These are phyloP conservation scores for Reinhardtius hippoglossoides DNA, from an alignment of 2,113 vertebrate genomes.

Conservation along the genomic window DNA sequence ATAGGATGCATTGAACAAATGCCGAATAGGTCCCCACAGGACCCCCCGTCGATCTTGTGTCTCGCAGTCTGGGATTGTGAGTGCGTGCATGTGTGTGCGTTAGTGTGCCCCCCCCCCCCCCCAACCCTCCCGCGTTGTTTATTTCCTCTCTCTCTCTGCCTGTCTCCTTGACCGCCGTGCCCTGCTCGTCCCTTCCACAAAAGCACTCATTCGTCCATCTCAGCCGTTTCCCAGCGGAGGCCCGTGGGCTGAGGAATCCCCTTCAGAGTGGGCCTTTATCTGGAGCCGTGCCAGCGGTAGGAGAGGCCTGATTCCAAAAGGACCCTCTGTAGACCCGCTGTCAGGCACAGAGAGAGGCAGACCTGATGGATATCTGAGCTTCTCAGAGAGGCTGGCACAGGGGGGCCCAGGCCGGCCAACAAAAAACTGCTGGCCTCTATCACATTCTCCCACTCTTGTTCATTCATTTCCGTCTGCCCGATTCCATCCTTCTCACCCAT, in stretches of 20 bases:
- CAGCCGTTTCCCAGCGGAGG: conserved; percentile 59
- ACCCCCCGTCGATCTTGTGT: conserved; percentile 63
- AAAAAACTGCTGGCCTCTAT: conserved; percentile 41
- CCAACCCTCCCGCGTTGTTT: conserved; percentile 28
- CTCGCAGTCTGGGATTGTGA: conserved; percentile 22
- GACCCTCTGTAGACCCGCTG: conserved; percentile 67
- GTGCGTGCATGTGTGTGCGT: conserved; percentile 33
- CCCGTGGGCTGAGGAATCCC: conserved; percentile 56
- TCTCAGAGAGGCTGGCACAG: conserved; percentile 45
- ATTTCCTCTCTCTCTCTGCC: conserved; percentile 47
- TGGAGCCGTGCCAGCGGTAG: conserved; percentile 59
- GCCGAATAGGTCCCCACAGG: conserved; percentile 51
- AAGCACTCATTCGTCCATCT: conserved; percentile 51
- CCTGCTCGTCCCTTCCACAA: conserved; percentile 44
- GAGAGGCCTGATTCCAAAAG: conserved; percentile 56
- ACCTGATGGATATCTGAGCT: conserved; percentile 73
- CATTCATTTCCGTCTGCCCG: conserved; percentile 43
- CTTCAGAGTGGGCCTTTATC: conserved; percentile 55
- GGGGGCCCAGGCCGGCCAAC: conserved; percentile 38
- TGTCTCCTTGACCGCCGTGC: conserved; percentile 50
- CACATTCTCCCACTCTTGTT: conserved; percentile 38
- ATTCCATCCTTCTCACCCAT: conserved; percentile 46
- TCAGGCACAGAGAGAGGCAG: conserved; percentile 59
- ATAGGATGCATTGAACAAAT: conserved; percentile 56
- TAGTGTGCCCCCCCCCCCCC: conserved; percentile 1